These are phyloP conservation scores for Rotaria socialis DNA, from an alignment of 2,888 invertebrate genomes.

Conservation along the genomic window DNA sequence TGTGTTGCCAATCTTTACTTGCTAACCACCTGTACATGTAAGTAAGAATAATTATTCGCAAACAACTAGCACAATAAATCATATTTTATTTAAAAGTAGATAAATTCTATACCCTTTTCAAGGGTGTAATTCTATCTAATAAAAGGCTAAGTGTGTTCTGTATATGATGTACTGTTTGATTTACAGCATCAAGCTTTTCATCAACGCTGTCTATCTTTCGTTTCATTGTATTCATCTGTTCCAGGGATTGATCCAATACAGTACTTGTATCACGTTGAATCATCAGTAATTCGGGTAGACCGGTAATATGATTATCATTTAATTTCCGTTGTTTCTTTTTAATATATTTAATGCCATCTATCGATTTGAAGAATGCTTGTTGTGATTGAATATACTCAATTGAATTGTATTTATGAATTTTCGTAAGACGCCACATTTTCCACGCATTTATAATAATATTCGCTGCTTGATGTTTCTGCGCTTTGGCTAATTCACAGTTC, in stretches of 20 bases:
- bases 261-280: neutral
- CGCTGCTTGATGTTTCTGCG: slow-evolving; percentile 49
- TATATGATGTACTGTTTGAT: neutral
- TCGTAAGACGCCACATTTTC: neutral
- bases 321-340: slow-evolving; percentile 54
- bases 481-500: slow-evolving; percentile 55
- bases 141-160: neutral
- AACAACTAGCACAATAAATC: no score
- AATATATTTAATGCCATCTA: slow-evolving; percentile 55
- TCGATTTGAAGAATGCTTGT: slow-evolving; percentile 55
- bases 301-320: slow-evolving; percentile 52
- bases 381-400: slow-evolving; percentile 48
- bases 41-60: no score
- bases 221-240: neutral
- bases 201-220: neutral
- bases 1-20: no score
- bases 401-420: neutral
- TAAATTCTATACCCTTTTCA: no score
- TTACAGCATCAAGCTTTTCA: neutral
- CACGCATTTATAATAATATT: slow-evolving; percentile 41
- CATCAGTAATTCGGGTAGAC: slow-evolving; percentile 51
- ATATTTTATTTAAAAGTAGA: no score
- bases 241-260: no score
- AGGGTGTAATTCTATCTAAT: neutral
- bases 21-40: no score